These are phyloP conservation scores for Dromas ardeola DNA, from an alignment of 2,113 vertebrate species.

Conservation along the genomic window DNA sequence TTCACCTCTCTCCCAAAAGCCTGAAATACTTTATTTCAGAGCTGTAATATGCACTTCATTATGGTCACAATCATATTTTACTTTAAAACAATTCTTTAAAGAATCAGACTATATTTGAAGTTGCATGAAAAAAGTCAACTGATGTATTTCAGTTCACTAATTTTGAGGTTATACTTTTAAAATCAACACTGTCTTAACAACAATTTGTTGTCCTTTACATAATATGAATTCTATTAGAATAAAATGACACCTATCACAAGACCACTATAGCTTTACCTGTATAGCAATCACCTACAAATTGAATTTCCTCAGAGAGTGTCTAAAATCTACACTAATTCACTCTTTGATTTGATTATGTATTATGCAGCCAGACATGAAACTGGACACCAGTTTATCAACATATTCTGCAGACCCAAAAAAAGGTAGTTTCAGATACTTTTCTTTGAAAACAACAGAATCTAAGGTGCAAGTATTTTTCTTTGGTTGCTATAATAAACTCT, in stretches of 20 bases:
- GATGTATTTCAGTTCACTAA: not conserved
- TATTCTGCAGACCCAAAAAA: not conserved
- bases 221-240: not conserved
- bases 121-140: not conserved
- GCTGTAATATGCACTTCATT: not conserved
- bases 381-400: not conserved
- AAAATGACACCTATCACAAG: not conserved
- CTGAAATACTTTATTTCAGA: not conserved
- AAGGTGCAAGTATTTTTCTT: not conserved
- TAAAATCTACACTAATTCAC: not conserved
- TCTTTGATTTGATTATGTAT: not conserved
- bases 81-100: not conserved
- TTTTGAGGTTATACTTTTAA: not conserved
- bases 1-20: not conserved
- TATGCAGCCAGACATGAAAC: not conserved
- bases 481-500: not conserved
- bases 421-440: not conserved
- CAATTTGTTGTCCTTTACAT: not conserved
- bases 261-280: not conserved
- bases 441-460: not conserved
- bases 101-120: not conserved
- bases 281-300: not conserved
- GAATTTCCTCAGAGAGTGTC: not conserved
- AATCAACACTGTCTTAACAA: not conserved
- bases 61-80: not conserved